Conservation (phyloP, 2,113 vertebrate genomes). For the Callithrix jacchus region DNA sequence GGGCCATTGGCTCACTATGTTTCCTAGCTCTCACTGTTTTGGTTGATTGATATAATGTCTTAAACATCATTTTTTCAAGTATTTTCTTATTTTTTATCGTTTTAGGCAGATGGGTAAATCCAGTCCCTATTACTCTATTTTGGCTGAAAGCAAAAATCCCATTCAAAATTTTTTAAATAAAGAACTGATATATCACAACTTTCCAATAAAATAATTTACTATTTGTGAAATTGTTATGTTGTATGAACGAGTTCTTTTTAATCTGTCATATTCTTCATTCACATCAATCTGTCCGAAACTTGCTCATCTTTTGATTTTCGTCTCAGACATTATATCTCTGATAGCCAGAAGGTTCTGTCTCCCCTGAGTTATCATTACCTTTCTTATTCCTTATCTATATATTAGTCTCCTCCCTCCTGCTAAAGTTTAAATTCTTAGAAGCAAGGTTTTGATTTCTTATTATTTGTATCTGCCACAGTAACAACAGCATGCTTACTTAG, state of each 20-base stretch:
- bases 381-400: not conserved
- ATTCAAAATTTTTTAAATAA: not conserved
- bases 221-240: not conserved
- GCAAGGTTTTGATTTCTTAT: not conserved
- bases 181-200: not conserved
- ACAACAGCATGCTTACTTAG: not conserved
- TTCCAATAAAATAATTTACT: not conserved
- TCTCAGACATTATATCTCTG: not conserved
- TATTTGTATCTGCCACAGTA: not conserved
- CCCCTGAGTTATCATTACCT: not conserved
- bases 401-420: not conserved
- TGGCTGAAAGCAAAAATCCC: not conserved
- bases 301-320: not conserved
- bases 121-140: not conserved
- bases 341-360: not conserved
- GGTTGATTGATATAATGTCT: not conserved
- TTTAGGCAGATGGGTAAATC: not conserved
- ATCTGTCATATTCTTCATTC: not conserved
- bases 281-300: not conserved
- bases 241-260: not conserved
- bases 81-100: not conserved
- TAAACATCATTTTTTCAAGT: not conserved
- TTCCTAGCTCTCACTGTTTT: not conserved
- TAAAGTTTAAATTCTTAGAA: not conserved
- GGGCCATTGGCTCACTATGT: not conserved